These are phyloP conservation scores for Portunus trituberculatus DNA, from an alignment of 1,140 invertebrate genomes.

Conservation along the genomic window DNA sequence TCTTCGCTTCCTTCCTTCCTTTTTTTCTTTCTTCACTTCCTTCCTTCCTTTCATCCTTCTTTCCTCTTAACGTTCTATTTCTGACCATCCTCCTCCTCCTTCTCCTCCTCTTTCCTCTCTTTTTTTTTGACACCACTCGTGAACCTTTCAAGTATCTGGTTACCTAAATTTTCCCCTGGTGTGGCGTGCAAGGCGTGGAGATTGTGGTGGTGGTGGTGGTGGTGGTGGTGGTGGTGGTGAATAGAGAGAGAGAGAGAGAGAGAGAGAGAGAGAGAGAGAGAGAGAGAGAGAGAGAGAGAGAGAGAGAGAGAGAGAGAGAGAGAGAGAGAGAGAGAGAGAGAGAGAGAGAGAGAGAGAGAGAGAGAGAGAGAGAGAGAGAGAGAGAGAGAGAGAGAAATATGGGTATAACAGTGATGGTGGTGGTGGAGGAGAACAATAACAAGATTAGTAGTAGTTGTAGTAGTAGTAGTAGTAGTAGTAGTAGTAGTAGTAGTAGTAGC, in stretches of 20 bases:
- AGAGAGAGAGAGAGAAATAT: no score
- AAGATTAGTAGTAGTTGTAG: background rate
- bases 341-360: no score
- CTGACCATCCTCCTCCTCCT: background rate
- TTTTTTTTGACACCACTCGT: background rate
- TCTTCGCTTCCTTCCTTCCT: background rate
- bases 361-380: no score
- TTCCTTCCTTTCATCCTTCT: background rate
- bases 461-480: slow-evolving; percentile 13
- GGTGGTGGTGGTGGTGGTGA: no score
- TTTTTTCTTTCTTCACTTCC: background rate
- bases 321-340: no score
- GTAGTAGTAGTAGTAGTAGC: background rate
- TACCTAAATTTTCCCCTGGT: no score
- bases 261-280: no score
- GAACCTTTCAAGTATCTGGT: no score
- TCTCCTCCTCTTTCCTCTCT: background rate
- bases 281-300: background rate
- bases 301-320: background rate
- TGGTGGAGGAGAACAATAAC: no score
- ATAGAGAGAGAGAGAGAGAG: background rate
- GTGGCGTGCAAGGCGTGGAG: no score
- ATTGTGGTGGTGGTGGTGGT: no score
- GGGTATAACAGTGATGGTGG: no score
- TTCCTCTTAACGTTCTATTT: background rate